Evolutionary conservation across 2,113 vertebrate genomes (phyloP).

Genomic region (Tursiops truncatus): DNA sequence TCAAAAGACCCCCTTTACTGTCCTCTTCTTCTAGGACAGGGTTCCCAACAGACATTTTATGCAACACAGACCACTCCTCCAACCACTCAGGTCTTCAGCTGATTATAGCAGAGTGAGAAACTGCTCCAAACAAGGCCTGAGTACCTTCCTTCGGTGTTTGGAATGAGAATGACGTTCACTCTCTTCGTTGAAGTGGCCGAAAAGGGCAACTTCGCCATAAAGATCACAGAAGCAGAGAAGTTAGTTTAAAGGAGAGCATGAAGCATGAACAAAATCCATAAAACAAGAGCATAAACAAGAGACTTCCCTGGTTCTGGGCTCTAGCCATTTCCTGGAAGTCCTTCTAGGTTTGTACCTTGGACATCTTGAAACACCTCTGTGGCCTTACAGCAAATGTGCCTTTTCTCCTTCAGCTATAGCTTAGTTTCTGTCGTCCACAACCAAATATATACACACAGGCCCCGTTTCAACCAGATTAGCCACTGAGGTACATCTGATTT

Average conservation of each 20-base stretch:
- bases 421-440: constrained; percentile 14
- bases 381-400: neutral
- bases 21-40: neutral
- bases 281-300: neutral
- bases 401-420: neutral
- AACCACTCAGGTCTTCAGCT: neutral
- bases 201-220: neutral
- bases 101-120: neutral
- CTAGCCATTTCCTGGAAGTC: neutral
- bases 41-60: neutral
- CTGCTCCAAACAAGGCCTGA: neutral
- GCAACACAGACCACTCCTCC: neutral
- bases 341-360: neutral
- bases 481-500: neutral
- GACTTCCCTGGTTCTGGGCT: neutral
- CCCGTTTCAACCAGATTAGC: neutral
- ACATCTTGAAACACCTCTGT: neutral
- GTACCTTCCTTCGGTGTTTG: neutral
- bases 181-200: neutral
- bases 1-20: neutral
- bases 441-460: neutral
- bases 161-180: neutral
- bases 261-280: neutral
- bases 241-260: neutral
- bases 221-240: neutral